Evolutionary conservation across 2,888 invertebrate species (phyloP).

Genomic region (Carcina quercana): DNA sequence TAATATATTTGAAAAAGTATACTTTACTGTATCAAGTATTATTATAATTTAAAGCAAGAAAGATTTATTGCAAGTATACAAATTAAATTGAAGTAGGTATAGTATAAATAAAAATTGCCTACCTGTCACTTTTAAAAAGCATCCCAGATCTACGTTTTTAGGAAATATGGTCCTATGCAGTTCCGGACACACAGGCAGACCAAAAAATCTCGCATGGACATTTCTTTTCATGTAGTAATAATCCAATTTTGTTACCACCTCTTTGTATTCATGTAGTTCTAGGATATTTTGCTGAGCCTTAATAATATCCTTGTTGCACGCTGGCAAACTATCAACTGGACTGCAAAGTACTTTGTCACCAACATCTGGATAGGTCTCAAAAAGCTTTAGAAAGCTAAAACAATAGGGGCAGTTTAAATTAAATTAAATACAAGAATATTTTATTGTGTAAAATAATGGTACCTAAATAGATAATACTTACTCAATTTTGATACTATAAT

Average conservation of each 20-base stretch:
- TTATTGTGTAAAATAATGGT: not conserved
- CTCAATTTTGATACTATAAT: constrained; percentile 82
- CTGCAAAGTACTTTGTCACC: constrained; percentile 79
- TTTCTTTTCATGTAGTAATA: constrained; percentile 72
- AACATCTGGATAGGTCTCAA: constrained; percentile 78
- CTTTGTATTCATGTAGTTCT: constrained; percentile 48
- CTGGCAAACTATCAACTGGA: constrained; percentile 76
- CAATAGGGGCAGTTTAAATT: constrained; percentile 4
- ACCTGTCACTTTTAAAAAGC: constrained; percentile 84
- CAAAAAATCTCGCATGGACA: constrained; percentile 79
- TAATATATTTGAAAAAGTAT: too few species aligned
- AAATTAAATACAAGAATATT: not conserved
- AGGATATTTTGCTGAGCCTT: constrained; percentile 75
- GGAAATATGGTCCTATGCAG: constrained; percentile 79
- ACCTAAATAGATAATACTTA: constrained; percentile 58
- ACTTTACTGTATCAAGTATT: too few species aligned
- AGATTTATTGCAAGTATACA: not conserved
- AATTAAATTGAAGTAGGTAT: not conserved
- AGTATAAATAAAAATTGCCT: constrained; percentile 16
- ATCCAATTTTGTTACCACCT: constrained; percentile 33
- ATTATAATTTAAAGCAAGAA: too few species aligned
- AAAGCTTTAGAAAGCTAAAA: constrained; percentile 80
- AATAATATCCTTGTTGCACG: constrained; percentile 77
- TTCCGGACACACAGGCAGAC: constrained; percentile 81
- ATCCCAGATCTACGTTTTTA: constrained; percentile 79